Evolutionary conservation across 2,113 vertebrate genomes (phyloP).

Genomic region (Donacobius atricapilla): DNA sequence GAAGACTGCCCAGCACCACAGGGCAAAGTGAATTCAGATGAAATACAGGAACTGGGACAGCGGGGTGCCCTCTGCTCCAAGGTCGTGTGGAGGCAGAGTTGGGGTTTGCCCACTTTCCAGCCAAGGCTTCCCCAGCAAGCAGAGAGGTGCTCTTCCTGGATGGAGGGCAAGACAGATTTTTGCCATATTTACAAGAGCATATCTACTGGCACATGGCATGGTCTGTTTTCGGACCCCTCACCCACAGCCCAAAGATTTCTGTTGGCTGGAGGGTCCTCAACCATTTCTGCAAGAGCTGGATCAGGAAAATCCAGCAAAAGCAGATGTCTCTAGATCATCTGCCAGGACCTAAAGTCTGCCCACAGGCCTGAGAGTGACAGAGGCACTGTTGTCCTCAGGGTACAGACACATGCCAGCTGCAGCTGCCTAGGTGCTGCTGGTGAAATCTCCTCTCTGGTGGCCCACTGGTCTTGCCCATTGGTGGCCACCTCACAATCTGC

Average conservation of each 20-base stretch:
- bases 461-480: no score
- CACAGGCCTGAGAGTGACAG: background rate
- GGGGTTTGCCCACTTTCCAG: background rate
- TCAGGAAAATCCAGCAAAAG: background rate
- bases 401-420: background rate
- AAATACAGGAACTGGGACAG: background rate
- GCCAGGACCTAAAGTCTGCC: background rate
- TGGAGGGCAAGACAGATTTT: background rate
- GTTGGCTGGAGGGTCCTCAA: background rate
- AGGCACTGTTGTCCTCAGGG: background rate
- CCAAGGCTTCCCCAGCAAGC: background rate
- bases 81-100: background rate
- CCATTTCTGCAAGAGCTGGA: background rate
- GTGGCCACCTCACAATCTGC: background rate
- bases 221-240: background rate
- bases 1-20: background rate
- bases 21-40: background rate
- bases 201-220: background rate
- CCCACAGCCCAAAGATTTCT: background rate
- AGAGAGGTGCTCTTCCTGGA: background rate
- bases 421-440: background rate
- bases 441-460: background rate
- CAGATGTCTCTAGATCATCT: background rate
- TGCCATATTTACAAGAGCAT: background rate
- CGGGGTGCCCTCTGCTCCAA: rapidly evolving